A percentile compares a stretch with the other conserved stretches of the same genome.
These are phyloP conservation scores for Zaprionus lineosus DNA, from an alignment of 2,888 invertebrate genomes.

Conservation along the genomic window DNA sequence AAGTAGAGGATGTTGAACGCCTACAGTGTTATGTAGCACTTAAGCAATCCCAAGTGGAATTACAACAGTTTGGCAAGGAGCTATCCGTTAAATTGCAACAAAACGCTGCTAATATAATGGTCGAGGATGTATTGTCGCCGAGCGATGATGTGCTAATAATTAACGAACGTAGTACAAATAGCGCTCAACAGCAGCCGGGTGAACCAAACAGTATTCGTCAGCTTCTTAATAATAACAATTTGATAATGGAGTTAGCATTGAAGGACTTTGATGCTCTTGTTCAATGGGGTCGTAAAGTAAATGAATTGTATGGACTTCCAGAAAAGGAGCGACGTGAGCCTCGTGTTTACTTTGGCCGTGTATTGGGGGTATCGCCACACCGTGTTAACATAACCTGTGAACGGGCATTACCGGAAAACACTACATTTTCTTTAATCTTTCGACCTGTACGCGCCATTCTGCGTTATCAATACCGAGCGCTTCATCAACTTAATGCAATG, in stretches of 20 bases:
- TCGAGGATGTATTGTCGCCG: constrained; percentile 55
- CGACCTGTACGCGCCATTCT: constrained; percentile 69
- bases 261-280: constrained; percentile 50
- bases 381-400: constrained; percentile 69
- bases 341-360: constrained; percentile 61
- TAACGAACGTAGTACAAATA: constrained; percentile 34
- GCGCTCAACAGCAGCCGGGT: neutral
- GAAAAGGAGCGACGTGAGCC: constrained; percentile 44
- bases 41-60: constrained; percentile 58
- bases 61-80: constrained; percentile 65
- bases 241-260: constrained; percentile 53
- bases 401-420: constrained; percentile 49
- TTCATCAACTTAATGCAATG: constrained; percentile 52
- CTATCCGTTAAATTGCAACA: constrained; percentile 51
- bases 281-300: constrained; percentile 47
- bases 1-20: constrained; percentile 78
- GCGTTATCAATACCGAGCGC: constrained; percentile 78
- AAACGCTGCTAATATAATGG: constrained; percentile 14
- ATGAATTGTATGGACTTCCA: constrained; percentile 40
- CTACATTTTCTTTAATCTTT: constrained; percentile 59
- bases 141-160: constrained; percentile 68
- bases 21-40: constrained; percentile 58
- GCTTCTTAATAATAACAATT: constrained; percentile 37
- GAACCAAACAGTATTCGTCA: constrained; percentile 27
- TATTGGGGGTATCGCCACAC: constrained; percentile 57